phyloP scores from a whole-genome alignment of 2,888 invertebrate species.

The Frankliniella fusca region DNA sequence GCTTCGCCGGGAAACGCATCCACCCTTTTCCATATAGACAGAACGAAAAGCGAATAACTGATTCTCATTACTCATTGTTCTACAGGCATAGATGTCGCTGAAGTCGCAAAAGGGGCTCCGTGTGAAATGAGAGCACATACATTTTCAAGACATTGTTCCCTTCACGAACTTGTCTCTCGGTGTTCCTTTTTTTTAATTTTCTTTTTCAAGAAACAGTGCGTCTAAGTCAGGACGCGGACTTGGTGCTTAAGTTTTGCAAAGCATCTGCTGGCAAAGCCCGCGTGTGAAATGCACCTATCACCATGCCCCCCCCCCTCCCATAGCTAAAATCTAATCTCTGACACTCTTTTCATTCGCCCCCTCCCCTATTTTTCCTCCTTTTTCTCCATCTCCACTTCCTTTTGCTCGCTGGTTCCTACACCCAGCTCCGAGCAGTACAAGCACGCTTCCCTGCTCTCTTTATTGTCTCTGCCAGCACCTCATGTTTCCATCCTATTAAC shows the following conservation, averaged over 20 bases:
- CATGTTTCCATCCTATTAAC: conserved; percentile 26
- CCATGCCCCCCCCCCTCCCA: neutral
- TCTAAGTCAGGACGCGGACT: no score
- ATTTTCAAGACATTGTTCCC: neutral
- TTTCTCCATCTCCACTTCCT: neutral
- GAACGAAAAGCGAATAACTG: neutral
- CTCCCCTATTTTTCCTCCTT: no score
- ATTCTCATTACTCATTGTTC: conserved; percentile 9
- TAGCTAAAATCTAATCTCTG: no score
- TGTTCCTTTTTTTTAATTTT: no score
- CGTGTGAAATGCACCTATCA: neutral
- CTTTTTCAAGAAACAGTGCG: no score
- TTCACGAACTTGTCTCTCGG: neutral
- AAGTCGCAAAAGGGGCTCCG: no score
- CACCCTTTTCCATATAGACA: neutral
- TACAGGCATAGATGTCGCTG: neutral
- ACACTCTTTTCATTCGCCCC: neutral
- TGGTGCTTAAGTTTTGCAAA: no score
- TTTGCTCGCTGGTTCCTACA: neutral
- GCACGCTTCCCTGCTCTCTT: neutral
- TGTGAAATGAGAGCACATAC: neutral
- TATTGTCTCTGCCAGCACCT: conserved; percentile 18
- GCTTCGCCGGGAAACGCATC: neutral
- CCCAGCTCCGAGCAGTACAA: neutral
- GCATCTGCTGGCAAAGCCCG: neutral